Conservation (phyloP, 1,140 invertebrate genomes). For the Cherax quadricarinatus region DNA sequence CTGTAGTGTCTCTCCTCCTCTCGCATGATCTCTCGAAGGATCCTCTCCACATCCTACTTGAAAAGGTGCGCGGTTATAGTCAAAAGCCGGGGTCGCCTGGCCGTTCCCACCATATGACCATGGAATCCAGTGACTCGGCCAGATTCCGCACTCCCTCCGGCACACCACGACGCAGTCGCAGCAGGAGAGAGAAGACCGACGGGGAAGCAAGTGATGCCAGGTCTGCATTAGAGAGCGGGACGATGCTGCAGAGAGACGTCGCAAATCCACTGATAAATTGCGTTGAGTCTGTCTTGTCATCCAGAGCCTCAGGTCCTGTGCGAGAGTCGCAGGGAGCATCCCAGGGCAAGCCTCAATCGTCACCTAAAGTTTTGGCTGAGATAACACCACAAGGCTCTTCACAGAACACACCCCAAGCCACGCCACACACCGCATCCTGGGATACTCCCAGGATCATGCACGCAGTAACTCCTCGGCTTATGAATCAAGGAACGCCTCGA, state of each 20-base stretch:
- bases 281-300: not conserved
- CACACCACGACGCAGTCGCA: not conserved
- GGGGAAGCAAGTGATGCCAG: not conserved
- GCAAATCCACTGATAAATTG: not conserved
- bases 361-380: not conserved
- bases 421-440: not conserved
- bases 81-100: not conserved
- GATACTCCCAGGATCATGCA: no score
- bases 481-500: no score
- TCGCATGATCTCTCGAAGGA: slow-evolving; percentile 1
- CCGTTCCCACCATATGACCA: not conserved
- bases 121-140: not conserved
- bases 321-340: not conserved
- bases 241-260: not conserved
- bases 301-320: not conserved
- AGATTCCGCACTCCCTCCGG: not conserved
- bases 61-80: not conserved
- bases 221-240: not conserved
- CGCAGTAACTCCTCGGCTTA: no score
- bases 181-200: not conserved
- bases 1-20: slow-evolving; percentile 44
- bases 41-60: slow-evolving; percentile 30
- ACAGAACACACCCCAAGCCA: not conserved
- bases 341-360: not conserved
- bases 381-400: not conserved